Conservation (phyloP, 2,797 vertebrate genomes). For the Epinephelus coioides region DNA sequence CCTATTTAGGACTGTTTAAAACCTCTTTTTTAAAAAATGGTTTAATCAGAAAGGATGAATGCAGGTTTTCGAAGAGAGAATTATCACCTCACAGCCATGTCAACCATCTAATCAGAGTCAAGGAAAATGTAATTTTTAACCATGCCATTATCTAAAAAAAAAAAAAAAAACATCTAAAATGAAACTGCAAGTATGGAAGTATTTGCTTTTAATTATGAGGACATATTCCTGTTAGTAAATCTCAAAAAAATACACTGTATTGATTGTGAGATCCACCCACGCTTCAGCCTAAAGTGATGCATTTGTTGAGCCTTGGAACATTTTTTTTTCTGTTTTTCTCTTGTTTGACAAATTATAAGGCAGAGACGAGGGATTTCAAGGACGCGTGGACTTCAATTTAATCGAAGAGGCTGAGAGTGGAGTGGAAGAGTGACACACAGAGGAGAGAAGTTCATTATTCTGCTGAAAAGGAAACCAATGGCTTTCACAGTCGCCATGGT, state of each 20-base stretch:
- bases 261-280: slow-evolving; percentile 53
- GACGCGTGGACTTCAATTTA: slow-evolving; percentile 86
- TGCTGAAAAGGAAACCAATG: slow-evolving; percentile 90
- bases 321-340: slow-evolving; percentile 74
- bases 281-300: slow-evolving; percentile 61
- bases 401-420: slow-evolving; percentile 87
- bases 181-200: slow-evolving; percentile 1
- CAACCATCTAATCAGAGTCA: neutral
- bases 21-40: neutral
- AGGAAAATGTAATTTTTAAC: slow-evolving; percentile 3
- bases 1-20: neutral
- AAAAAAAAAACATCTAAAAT: slow-evolving; percentile 12
- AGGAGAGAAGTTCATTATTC: slow-evolving; percentile 91
- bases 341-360: slow-evolving; percentile 85
- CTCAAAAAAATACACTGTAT: slow-evolving; percentile 10
- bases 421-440: slow-evolving; percentile 88
- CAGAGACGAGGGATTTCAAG: slow-evolving; percentile 86
- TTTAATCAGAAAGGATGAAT: slow-evolving; percentile 14
- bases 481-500: slow-evolving; percentile 89
- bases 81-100: slow-evolving; percentile 13
- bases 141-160: neutral
- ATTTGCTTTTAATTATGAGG: slow-evolving; percentile 35
- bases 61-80: neutral
- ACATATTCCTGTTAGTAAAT: slow-evolving; percentile 32
- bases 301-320: slow-evolving; percentile 77